Evolutionary conservation across 2,797 vertebrate species (phyloP), one percentile per base, ranked within the genome.

Genomic region (Pelodytes ibericus): DNA sequence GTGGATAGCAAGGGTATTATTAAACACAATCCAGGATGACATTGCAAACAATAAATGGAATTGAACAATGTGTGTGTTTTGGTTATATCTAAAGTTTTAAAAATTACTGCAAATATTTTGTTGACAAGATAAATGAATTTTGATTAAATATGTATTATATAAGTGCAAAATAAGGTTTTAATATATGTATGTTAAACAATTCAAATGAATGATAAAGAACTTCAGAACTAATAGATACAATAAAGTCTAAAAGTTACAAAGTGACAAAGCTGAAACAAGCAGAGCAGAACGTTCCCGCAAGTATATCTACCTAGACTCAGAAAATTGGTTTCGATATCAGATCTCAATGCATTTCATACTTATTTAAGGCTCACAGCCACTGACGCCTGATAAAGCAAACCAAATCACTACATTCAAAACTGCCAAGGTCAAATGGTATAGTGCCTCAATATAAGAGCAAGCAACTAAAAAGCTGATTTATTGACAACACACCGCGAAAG

Each of bases 311-410:
- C 3, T 1, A 75, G 60, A 73, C 77, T 82, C 74, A 78, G 81
- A 86, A 65, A 77, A 84, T 83, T 75, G 84, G 80, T 85, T 87
- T 88, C 73, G 84, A 1, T 77, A 81, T 85, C 78, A 85, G 74
- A 86, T 80, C 77, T 74, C 74, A 82, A 82, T 77, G 47, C 31
- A 75, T 80, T 81, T 80, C 57, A 66, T 80, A 82, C 73, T 88
- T 83, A 73, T 0, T 79, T 22, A 30, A 58, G 61, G 8, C 79
- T 80, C 57, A 31, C 72, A 31, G 60, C 72, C 56, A 64, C 68
- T 56, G 24, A 63, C 18, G 16, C 22, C 76, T 82, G 70, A 83
- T 53, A 73, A 83, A 85, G 68, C 74, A 79, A 78, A 83, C 57
- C 70, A 70, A 67, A 81, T 76, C 36, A 1, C 80, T 58, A 82